Percentiles rank a stretch among this genome's conserved stretches.
These are phyloP conservation scores for Heliornis fulica DNA, from an alignment of 2,113 vertebrate genomes.

Conservation along the genomic window DNA sequence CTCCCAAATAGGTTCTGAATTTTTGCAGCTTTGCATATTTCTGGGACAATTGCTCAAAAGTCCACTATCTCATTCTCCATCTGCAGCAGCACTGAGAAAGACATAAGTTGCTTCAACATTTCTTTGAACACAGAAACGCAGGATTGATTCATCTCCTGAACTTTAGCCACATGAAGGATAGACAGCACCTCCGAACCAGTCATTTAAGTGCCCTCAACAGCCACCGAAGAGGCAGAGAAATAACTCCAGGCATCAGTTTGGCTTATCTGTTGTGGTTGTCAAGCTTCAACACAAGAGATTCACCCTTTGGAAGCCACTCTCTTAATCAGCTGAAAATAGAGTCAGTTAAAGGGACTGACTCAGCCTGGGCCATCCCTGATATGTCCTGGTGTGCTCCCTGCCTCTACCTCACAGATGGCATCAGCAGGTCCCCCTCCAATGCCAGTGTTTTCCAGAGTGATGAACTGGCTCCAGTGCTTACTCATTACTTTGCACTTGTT, in stretches of 20 bases:
- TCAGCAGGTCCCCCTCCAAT: neutral
- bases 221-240: neutral
- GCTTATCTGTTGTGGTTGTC: neutral
- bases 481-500: neutral
- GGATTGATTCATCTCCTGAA: neutral
- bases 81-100: neutral
- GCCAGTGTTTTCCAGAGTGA: neutral
- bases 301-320: neutral
- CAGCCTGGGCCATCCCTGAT: neutral
- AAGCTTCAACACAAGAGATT: neutral
- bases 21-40: conserved; percentile 65
- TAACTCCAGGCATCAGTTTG: neutral
- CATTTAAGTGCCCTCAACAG: neutral
- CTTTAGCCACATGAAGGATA: neutral
- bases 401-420: neutral
- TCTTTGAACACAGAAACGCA: neutral
- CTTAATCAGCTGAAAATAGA: neutral
- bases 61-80: neutral
- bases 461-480: neutral
- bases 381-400: neutral
- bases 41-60: conserved; percentile 15
- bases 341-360: neutral
- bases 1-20: conserved; percentile 45
- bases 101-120: neutral
- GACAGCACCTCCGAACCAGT: neutral